Evolutionary conservation across 2,797 vertebrate species (phyloP), one percentile per base, ranked within the genome.

Genomic region (Australoheros facetus): DNA sequence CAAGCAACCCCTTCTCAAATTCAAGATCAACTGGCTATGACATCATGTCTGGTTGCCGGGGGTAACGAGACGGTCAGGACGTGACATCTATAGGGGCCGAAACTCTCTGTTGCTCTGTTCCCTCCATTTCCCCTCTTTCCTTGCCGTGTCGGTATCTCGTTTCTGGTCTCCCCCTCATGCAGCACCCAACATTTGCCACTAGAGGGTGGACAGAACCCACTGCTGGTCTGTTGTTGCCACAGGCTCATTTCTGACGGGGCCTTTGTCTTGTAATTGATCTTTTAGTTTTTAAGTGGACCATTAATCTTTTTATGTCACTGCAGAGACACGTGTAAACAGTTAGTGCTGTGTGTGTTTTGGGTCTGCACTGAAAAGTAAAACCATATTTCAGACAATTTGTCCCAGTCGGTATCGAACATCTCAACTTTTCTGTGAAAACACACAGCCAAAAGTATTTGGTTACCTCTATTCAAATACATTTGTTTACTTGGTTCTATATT

Each of bases 31-130:
- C 96, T 95, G 92, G 90, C 94, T 94, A 96, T 98, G 96, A 97
- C 97, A 96, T 98, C 96, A 97, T 97, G 97, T 97, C 97, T 98
- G 95, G 96, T 97, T 97, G 96, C 96, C 85, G 88, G 56, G 95
- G 95, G 97, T 95, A 96, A 98, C 97, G 94, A 98, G 97, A 97
- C 97, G 85, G 94, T 93, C 91, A 83, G 93, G 95, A 97, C 96
- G 94, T 96, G 97, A 97, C 96, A 96, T 94, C 92, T 95, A 92
- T 89, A 93, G 92, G 94, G 94, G 92, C 86, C 90, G 87, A 94
- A 95, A 94, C 90, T 93, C 90, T 74, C 90, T 71, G 85, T 80
- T 80, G 73, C 88, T 91, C 78, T 54, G 16, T 72, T 81, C 84
- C 78, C 37, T 82, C 78, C 79, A 51, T 74, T 80, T 77, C 75